phyloP scores from a whole-genome alignment of 2,888 invertebrate genomes.

The Asteroscopus sphinx region DNA sequence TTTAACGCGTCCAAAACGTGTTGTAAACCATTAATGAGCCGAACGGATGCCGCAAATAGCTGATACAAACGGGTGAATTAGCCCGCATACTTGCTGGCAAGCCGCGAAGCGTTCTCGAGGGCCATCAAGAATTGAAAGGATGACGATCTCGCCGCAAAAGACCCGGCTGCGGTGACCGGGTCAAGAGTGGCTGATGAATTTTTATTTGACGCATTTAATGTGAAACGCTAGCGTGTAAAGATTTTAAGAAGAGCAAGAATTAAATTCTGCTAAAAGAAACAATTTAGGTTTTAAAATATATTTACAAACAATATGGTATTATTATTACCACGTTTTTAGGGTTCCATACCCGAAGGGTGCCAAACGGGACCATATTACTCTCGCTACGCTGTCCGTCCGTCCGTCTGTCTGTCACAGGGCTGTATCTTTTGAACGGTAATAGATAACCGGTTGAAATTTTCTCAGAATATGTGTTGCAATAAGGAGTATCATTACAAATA shows the following conservation, averaged over 20 bases:
- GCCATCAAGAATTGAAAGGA: slow-evolving; percentile 74
- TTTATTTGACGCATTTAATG: slow-evolving; percentile 58
- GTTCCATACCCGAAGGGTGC: no score
- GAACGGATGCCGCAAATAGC: slow-evolving; percentile 70
- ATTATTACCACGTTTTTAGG: no score
- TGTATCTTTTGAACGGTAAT: no score
- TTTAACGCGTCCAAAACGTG: slow-evolving; percentile 57
- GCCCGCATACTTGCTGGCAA: slow-evolving; percentile 70
- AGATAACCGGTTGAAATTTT: no score
- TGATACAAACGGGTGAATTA: slow-evolving; percentile 70
- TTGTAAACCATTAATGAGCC: slow-evolving; percentile 66
- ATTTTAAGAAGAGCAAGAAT: slow-evolving; percentile 5
- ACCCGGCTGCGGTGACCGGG: slow-evolving; percentile 62
- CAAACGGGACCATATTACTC: no score
- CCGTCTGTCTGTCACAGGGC: no score
- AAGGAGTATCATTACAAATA: no score
- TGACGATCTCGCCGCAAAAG: slow-evolving; percentile 69
- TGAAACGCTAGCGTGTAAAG: slow-evolving; percentile 15
- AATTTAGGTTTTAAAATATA: no score
- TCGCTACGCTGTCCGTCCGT: no score
- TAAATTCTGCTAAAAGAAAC: neutral
- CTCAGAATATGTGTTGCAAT: no score
- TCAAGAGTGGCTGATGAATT: slow-evolving; percentile 64
- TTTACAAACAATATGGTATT: no score
- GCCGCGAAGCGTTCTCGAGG: slow-evolving; percentile 71